Percentiles rank a stretch among this genome's conserved stretches.
These are phyloP conservation scores for Mormyrops attenuatus DNA, from an alignment of 2,797 vertebrate genomes.

Conservation along the genomic window DNA sequence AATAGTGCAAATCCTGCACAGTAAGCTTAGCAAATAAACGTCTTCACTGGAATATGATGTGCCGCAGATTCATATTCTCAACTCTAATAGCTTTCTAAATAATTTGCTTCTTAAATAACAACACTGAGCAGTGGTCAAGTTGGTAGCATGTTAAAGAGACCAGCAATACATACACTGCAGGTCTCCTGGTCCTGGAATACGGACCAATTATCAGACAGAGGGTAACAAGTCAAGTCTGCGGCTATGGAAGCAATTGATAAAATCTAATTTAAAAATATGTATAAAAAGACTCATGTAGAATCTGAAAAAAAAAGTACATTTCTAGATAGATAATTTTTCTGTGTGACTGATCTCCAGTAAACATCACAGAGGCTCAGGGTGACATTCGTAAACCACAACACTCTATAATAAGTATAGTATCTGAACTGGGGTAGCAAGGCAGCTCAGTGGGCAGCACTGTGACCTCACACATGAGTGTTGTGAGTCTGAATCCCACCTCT, in stretches of 20 bases:
- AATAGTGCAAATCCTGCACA: neutral
- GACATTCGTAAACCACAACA: neutral
- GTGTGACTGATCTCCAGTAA: neutral
- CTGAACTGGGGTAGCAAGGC: neutral
- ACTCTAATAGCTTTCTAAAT: neutral
- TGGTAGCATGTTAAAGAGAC: neutral
- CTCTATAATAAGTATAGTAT: neutral
- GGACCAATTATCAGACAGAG: neutral
- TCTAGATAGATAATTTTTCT: neutral
- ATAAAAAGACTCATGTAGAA: neutral
- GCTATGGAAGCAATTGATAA: neutral
- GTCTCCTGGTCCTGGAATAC: neutral
- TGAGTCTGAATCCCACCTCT: neutral
- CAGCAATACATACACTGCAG: neutral
- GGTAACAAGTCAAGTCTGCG: neutral
- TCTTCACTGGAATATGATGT: neutral
- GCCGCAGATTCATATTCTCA: neutral
- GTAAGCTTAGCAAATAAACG: neutral
- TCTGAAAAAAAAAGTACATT: neutral
- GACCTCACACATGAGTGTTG: neutral
- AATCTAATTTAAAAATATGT: neutral
- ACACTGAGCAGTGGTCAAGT: neutral
- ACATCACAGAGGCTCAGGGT: neutral
- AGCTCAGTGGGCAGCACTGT: neutral
- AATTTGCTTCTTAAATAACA: neutral